A percentile compares a stretch with the other conserved stretches of the same genome.
phyloP scores from a whole-genome alignment of 1,140 invertebrate species.

The Dufourea novaeangliae region DNA sequence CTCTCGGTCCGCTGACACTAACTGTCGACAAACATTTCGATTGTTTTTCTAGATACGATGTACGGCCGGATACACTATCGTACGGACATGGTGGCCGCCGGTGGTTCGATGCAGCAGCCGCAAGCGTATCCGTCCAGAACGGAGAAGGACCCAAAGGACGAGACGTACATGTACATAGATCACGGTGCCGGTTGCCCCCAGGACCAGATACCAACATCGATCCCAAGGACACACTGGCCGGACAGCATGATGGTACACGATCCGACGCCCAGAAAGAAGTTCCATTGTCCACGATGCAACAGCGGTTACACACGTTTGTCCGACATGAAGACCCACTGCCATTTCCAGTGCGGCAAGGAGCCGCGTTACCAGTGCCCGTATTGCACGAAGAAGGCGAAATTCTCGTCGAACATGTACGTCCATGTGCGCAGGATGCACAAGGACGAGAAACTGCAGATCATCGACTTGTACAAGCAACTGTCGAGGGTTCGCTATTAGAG shows the following conservation, averaged over 20 bases:
- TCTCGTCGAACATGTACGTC: conserved; percentile 78
- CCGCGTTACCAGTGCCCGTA: conserved; percentile 90
- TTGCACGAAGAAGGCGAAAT: conserved; percentile 83
- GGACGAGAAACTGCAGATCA: conserved; percentile 66
- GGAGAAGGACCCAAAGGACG: conserved; percentile 44
- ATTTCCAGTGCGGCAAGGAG: conserved; percentile 86
- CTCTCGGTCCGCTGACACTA: conserved; percentile 25
- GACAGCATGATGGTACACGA: conserved; percentile 30
- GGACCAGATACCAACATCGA: conserved; percentile 9
- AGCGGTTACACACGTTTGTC: conserved; percentile 77
- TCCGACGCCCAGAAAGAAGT: conserved; percentile 47
- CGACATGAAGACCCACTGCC: conserved; percentile 70
- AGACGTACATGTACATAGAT: conserved; percentile 43
- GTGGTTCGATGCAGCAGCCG: neutral
- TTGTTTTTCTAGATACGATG: conserved; percentile 66
- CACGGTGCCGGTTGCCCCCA: conserved; percentile 7
- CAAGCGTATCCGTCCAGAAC: conserved; percentile 28
- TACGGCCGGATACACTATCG: conserved; percentile 51
- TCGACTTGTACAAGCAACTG: conserved; percentile 65
- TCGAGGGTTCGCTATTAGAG: conserved; percentile 54
- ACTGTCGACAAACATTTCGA: conserved; percentile 44
- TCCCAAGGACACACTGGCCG: conserved; percentile 43
- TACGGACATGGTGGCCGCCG: conserved; percentile 25
- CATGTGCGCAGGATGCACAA: conserved; percentile 76
- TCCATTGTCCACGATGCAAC: conserved; percentile 83